Evolutionary conservation across 2,888 invertebrate genomes (phyloP), one percentile per base, ranked within the genome.

Genomic region (Cephus spinipes): DNA sequence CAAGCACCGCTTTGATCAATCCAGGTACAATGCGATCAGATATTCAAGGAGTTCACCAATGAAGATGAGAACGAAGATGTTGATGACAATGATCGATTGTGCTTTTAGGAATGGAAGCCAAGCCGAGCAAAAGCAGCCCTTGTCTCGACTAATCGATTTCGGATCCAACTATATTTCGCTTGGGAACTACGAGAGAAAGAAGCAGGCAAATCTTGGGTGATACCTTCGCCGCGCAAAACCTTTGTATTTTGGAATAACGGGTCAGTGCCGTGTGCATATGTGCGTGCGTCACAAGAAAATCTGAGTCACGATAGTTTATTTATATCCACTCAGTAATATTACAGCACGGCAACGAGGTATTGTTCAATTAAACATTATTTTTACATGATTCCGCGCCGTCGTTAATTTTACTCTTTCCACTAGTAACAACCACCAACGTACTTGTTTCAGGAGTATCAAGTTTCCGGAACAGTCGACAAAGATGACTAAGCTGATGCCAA

Each of bases 1-100:
- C 23, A 94, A 94, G 91, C 91, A 92, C 33, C 31, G n/a, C 23
- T 55, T 9, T 23, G 55, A 23, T 23, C 23, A 55, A 2, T 55
- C 23, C 55, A 55, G 55, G 55, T 23, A 9, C 9, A 23, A 55
- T 6, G 55, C 9, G 55, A 55, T 23, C 1, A 23, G 55, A 55
- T 55, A 55, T 55, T 55, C 23, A 9, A 55, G 9, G 2, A 55
- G 23, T 23, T 15, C 23, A 23, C 9, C 55, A 9, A 23, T 55
- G 55, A 55, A 55, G 23, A 55, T 55, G 55, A 55, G 23, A 55
- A 55, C 55, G 23, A 55, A 55, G 23, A 55, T 23, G 9, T 2
- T 9, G 55, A 55, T 55, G 23, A 23, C 9, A 55, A 55, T 55
- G 55, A 55, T 0, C 23, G 23, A 23, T 55, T 23, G 23, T 1